phyloP scores from a whole-genome alignment of 2,797 vertebrate genomes.

The Arnoldichthys spilopterus region DNA sequence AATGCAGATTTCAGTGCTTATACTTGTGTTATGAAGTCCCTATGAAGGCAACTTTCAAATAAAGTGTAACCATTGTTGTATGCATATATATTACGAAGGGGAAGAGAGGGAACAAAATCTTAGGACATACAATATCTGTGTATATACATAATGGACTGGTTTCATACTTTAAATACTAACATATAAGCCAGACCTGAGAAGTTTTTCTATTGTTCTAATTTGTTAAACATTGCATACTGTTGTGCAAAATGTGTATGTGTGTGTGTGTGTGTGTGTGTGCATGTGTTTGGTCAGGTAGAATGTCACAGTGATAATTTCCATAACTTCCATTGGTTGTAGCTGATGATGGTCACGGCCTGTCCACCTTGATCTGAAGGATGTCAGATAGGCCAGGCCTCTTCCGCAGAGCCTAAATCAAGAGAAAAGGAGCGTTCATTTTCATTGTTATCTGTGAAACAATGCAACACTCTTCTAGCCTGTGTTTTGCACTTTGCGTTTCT shows the following conservation, averaged over 20 bases:
- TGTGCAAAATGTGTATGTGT: background rate
- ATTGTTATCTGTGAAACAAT: too few relatives aligned
- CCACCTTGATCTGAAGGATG: conserved; percentile 62
- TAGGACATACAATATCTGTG: too few relatives aligned
- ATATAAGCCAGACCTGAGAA: conserved; percentile 6
- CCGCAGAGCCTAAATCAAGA: conserved; percentile 64
- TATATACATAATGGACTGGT: background rate
- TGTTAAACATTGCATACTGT: background rate
- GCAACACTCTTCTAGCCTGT: too few relatives aligned
- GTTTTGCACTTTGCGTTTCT: too few relatives aligned
- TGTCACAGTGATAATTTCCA: conserved; percentile 29
- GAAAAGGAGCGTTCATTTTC: background rate
- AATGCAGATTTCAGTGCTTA: too few relatives aligned
- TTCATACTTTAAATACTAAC: background rate
- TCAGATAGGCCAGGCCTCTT: conserved; percentile 63
- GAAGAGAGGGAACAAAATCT: background rate
- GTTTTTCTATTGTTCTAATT: background rate
- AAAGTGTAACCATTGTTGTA: background rate
- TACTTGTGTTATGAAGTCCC: too few relatives aligned
- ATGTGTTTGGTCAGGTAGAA: conserved; percentile 14
- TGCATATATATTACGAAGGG: background rate
- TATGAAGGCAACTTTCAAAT: background rate
- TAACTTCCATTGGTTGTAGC: background rate
- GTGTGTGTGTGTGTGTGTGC: background rate
- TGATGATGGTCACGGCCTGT: conserved; percentile 53